Evolutionary conservation across 2,113 vertebrate species (phyloP).

Genomic region (Maylandia zebra): DNA sequence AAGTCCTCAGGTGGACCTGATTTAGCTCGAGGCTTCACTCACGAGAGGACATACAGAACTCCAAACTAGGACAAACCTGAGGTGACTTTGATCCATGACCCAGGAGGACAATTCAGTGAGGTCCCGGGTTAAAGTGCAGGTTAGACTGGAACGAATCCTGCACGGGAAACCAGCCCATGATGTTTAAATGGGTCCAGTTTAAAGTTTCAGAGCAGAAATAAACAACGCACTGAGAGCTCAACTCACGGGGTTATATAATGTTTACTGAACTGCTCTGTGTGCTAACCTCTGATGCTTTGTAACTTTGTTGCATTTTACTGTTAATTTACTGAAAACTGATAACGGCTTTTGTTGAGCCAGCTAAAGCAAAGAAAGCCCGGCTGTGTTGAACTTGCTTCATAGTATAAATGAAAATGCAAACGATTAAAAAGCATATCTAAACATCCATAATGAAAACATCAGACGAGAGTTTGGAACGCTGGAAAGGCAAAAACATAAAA

Average conservation of each 20-base stretch:
- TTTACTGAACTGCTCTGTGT: neutral
- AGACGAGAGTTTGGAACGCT: neutral
- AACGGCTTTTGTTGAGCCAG: neutral
- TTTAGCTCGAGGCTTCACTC: neutral
- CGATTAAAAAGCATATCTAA: neutral
- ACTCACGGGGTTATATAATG: neutral
- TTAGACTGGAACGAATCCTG: neutral
- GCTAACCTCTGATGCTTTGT: accelerated
- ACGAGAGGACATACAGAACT: neutral
- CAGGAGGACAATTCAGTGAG: neutral
- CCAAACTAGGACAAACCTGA: neutral
- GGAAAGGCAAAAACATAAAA: accelerated
- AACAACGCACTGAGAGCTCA: neutral
- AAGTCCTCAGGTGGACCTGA: neutral
- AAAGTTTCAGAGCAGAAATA: neutral
- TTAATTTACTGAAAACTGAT: neutral
- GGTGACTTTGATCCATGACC: neutral
- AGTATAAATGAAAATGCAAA: neutral
- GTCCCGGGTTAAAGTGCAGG: accelerated
- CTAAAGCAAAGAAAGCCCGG: neutral
- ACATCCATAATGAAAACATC: neutral
- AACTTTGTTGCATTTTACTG: neutral
- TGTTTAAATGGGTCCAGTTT: neutral
- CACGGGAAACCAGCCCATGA: neutral
- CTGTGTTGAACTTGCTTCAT: neutral